Evolutionary conservation across 2,113 vertebrate genomes (phyloP).

Genomic region (Lamprotornis superbus): DNA sequence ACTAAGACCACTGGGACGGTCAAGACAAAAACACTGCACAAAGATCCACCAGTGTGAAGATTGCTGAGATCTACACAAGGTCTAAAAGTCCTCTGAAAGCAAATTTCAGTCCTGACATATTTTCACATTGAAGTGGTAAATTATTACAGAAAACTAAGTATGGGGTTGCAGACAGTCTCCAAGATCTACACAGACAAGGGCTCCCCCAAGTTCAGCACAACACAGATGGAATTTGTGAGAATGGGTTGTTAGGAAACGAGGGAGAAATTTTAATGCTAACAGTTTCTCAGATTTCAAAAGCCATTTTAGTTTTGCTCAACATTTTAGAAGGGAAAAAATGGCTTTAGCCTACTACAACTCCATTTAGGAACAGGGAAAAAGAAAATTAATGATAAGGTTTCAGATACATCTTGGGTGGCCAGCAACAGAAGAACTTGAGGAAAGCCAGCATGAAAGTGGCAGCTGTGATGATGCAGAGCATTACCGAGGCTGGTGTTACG

Average conservation of each 20-base stretch:
- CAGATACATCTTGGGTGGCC: constrained; percentile 19
- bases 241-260: not conserved
- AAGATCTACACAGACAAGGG: not conserved
- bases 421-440: not conserved
- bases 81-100: not conserved
- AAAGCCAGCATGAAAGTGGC: not conserved
- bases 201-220: not conserved
- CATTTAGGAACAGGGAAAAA: not conserved
- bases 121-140: not conserved
- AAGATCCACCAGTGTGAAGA: not conserved
- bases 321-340: not conserved
- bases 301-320: not conserved
- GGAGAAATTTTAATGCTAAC: not conserved
- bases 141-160: not conserved
- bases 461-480: not conserved
- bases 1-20: accelerated
- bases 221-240: not conserved
- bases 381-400: not conserved
- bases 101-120: not conserved
- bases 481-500: not conserved
- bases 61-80: not conserved
- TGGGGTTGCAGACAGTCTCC: not conserved
- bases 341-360: not conserved
- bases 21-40: not conserved
- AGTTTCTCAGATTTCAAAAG: constrained; percentile 38